phyloP scores from a whole-genome alignment of 2,113 vertebrate species.

The Callocephalon fimbriatum region DNA sequence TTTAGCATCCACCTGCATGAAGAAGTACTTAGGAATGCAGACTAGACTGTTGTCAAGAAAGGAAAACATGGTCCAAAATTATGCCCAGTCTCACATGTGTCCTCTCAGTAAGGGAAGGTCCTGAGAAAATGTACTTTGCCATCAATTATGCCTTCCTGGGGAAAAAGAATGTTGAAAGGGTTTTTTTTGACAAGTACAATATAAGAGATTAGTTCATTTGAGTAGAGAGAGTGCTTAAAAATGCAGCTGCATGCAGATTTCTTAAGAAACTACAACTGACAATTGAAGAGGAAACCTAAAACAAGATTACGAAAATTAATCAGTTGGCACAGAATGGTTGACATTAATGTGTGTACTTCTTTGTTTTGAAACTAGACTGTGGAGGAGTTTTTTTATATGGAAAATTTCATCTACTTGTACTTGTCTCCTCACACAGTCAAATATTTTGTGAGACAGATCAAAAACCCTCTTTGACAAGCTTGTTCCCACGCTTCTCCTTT shows the following conservation, averaged over 20 bases:
- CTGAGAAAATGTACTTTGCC: constrained; percentile 30
- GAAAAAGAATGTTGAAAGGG: background rate
- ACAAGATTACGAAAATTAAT: constrained; percentile 62
- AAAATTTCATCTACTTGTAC: constrained; percentile 66
- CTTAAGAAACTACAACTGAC: constrained; percentile 48
- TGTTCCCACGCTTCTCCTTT: constrained; percentile 61
- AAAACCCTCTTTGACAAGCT: constrained; percentile 65
- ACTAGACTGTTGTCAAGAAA: constrained; percentile 78
- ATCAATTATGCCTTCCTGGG: background rate
- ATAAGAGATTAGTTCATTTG: constrained; percentile 23
- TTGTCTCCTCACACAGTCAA: constrained; percentile 66
- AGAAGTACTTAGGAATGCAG: constrained; percentile 65
- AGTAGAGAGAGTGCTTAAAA: constrained; percentile 29
- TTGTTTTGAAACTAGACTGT: constrained; percentile 67
- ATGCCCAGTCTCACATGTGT: constrained; percentile 82
- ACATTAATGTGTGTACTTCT: constrained; percentile 67
- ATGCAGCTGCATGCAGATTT: constrained; percentile 49
- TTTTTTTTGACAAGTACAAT: background rate
- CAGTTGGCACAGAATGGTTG: constrained; percentile 50
- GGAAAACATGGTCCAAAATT: constrained; percentile 63
- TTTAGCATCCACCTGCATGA: background rate
- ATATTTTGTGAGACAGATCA: constrained; percentile 71
- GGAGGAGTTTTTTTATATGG: constrained; percentile 56
- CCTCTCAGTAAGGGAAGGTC: constrained; percentile 76
- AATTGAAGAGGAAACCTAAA: constrained; percentile 62